Evolutionary conservation across 2,888 invertebrate species (phyloP).

Genomic region (Aphodius sticticus): DNA sequence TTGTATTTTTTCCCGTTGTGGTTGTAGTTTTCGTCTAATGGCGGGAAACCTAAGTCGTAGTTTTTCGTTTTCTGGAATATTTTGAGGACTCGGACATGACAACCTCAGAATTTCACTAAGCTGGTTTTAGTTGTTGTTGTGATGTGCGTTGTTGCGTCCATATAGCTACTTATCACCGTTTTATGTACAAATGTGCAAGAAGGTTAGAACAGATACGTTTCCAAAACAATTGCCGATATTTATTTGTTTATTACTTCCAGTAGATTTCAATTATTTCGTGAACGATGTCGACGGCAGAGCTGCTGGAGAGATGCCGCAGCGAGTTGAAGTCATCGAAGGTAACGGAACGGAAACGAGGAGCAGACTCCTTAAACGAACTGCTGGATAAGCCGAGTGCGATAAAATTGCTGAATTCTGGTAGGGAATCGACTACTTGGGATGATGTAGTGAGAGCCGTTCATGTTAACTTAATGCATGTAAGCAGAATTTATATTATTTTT

Average conservation of each 20-base stretch:
- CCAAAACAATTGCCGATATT: neutral
- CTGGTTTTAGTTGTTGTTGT: neutral
- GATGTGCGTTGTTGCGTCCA: no score
- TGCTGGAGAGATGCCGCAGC: slow-evolving; percentile 56
- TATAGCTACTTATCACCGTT: no score
- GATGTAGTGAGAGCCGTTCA: slow-evolving; percentile 55
- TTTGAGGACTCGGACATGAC: neutral
- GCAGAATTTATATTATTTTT: slow-evolving; percentile 56
- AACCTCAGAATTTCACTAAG: neutral
- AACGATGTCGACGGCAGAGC: neutral
- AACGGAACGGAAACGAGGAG: slow-evolving; percentile 62
- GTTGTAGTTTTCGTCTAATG: neutral
- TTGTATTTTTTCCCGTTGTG: neutral
- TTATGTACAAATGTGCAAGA: no score
- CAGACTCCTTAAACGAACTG: slow-evolving; percentile 60
- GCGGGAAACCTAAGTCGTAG: neutral
- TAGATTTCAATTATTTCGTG: neutral
- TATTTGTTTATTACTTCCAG: neutral
- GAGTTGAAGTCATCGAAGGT: slow-evolving; percentile 59
- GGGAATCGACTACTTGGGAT: slow-evolving; percentile 60
- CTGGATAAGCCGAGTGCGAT: slow-evolving; percentile 60
- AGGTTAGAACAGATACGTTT: no score
- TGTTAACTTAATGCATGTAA: slow-evolving; percentile 40
- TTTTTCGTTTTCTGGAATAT: neutral
- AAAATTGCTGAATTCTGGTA: slow-evolving; percentile 57